A percentile compares a stretch with the other conserved stretches of the same genome.
Evolutionary conservation across 2,888 invertebrate genomes (phyloP).

Genomic region (Myathropa florea): DNA sequence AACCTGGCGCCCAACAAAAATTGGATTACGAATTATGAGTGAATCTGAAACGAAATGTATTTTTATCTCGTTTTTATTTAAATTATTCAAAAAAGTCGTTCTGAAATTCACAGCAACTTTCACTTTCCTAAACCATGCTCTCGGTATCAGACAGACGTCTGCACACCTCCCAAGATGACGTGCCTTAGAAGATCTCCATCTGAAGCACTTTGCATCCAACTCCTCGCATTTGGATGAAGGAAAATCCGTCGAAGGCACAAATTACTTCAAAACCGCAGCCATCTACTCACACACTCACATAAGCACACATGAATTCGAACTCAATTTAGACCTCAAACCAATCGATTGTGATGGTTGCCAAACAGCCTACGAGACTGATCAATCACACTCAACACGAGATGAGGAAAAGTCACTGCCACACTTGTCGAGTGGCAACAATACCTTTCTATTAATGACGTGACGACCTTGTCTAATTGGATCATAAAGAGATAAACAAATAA

Average conservation of each 20-base stretch:
- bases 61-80: background rate
- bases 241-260: background rate
- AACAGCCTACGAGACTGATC: conserved; percentile 39
- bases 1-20: too few species aligned
- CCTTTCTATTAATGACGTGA: conserved; percentile 53
- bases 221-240: background rate
- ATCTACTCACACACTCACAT: background rate
- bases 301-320: background rate
- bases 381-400: conserved; percentile 40
- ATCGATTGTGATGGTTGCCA: conserved; percentile 37
- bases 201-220: background rate
- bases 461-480: conserved; percentile 67
- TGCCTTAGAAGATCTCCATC: background rate
- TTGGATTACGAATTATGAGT: background rate
- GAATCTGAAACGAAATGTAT: background rate
- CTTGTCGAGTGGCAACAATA: conserved; percentile 44
- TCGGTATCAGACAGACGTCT: background rate
- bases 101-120: background rate
- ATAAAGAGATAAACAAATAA: conserved; percentile 57
- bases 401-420: conserved; percentile 41
- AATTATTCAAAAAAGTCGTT: background rate
- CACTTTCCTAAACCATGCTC: background rate
- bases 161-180: background rate
- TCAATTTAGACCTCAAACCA: conserved; percentile 31
- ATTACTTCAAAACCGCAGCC: too few species aligned